phyloP scores from a whole-genome alignment of 2,797 vertebrate species.

The Gorsachius magnificus region DNA sequence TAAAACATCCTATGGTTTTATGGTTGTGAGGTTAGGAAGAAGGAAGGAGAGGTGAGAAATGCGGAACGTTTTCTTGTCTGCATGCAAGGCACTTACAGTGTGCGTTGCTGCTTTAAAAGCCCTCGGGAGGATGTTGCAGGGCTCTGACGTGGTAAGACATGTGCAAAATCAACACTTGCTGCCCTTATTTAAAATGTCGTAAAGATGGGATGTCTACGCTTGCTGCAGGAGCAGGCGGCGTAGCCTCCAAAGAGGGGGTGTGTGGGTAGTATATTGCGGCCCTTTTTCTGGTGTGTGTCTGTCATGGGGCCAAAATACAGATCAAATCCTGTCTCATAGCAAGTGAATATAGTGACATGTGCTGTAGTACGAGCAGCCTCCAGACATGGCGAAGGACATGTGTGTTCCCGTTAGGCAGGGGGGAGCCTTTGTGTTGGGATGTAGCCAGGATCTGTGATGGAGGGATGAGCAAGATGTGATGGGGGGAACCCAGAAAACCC shows the following conservation, averaged over 20 bases:
- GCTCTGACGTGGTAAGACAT: not conserved
- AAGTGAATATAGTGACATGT: not conserved
- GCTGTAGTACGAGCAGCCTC: not conserved
- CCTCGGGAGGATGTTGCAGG: slow-evolving; percentile 12
- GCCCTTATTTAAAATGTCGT: slow-evolving; percentile 2
- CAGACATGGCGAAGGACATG: not conserved
- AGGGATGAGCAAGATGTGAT: not conserved
- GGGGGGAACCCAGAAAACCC: not conserved
- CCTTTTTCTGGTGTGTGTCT: not conserved
- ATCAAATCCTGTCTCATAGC: not conserved
- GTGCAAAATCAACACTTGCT: not conserved
- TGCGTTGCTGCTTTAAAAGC: slow-evolving; percentile 39
- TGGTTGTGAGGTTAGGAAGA: not conserved
- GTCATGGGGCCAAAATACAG: not conserved
- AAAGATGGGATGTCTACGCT: not conserved
- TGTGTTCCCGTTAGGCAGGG: not conserved
- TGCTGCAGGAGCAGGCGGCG: not conserved
- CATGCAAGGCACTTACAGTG: not conserved
- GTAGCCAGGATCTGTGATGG: not conserved
- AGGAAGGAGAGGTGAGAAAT: slow-evolving; percentile 10
- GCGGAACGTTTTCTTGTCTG: slow-evolving; percentile 39
- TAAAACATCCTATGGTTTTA: too few species aligned
- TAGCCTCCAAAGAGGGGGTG: not conserved
- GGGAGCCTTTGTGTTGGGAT: not conserved
- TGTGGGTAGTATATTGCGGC: not conserved